Evolutionary conservation across 2,888 invertebrate genomes (phyloP).

Genomic region (Camptogramma bilineatum): DNA sequence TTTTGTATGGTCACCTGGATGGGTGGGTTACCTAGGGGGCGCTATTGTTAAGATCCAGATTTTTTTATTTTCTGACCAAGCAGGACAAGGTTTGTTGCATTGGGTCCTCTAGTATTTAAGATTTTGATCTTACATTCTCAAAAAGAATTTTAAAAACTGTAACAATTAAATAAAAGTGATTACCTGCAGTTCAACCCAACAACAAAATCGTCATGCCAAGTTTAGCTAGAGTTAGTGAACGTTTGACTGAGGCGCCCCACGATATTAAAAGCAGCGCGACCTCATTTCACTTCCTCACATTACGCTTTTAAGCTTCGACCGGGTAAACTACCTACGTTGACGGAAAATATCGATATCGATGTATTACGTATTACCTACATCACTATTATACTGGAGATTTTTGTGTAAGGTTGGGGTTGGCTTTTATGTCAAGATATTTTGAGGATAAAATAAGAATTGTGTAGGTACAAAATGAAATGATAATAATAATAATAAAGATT

Average conservation of each 20-base stretch:
- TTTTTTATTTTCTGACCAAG: too few relatives aligned
- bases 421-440: neutral
- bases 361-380: slow-evolving; percentile 1
- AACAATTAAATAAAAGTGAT: too few relatives aligned
- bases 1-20: too few relatives aligned
- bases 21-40: too few relatives aligned
- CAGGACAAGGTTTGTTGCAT: too few relatives aligned
- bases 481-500: too few relatives aligned
- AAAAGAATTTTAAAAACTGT: too few relatives aligned
- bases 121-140: too few relatives aligned
- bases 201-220: slow-evolving; percentile 17
- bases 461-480: too few relatives aligned
- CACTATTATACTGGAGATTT: neutral
- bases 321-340: slow-evolving; percentile 43
- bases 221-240: slow-evolving; percentile 48
- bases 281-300: slow-evolving; percentile 77
- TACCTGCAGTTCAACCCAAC: slow-evolving; percentile 3
- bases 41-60: too few relatives aligned
- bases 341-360: slow-evolving; percentile 48
- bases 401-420: neutral
- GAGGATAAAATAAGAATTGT: too few relatives aligned
- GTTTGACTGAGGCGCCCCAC: slow-evolving; percentile 61
- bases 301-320: slow-evolving; percentile 70
- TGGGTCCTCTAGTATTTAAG: too few relatives aligned
- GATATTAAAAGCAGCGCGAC: slow-evolving; percentile 79